These are phyloP conservation scores for Drosophila micromelanica DNA, from an alignment of 1,140 invertebrate genomes.

Conservation along the genomic window DNA sequence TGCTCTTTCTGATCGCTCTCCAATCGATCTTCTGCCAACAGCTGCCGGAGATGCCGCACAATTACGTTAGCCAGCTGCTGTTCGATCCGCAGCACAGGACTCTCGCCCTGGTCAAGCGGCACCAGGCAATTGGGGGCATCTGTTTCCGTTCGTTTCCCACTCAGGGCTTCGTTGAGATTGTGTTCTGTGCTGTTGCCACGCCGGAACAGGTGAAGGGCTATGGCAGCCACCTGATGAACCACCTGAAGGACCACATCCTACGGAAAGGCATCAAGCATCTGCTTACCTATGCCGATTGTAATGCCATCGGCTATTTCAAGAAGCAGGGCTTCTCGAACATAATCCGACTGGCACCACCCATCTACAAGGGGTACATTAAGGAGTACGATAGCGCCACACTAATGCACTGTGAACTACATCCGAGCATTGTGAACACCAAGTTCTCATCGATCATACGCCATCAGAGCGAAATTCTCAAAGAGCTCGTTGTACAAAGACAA, in stretches of 20 bases:
- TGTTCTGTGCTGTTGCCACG: constrained; percentile 97
- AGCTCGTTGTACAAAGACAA: constrained; percentile 92
- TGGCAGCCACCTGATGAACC: constrained; percentile 99
- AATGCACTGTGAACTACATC: constrained; percentile 98
- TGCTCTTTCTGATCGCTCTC: constrained; percentile 93
- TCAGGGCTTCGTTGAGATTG: constrained; percentile 98
- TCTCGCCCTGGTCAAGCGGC: constrained; percentile 94
- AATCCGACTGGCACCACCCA: constrained; percentile 90
- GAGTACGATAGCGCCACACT: constrained; percentile 98
- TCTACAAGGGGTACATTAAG: constrained; percentile 93
- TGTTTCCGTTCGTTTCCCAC: constrained; percentile 97
- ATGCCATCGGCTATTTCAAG: constrained; percentile 98
- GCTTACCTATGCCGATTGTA: constrained; percentile 97
- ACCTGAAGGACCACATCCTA: constrained; percentile 98
- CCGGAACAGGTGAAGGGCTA: constrained; percentile 99
- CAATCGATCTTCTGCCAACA: constrained; percentile 98
- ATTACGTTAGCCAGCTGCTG: constrained; percentile 97
- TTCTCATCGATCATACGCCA: constrained; percentile 92
- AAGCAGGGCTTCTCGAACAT: constrained; percentile 99
- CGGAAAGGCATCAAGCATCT: constrained; percentile 95
- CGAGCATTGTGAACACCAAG: constrained; percentile 95
- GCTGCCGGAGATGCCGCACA: constrained; percentile 97
- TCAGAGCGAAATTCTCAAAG: constrained; percentile 96
- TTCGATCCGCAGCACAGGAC: constrained; percentile 99
- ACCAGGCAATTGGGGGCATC: constrained; percentile 97